Evolutionary conservation across 1,140 invertebrate species (phyloP), one percentile per base, ranked within the genome.

Genomic region (Cryptotermes secundus): DNA sequence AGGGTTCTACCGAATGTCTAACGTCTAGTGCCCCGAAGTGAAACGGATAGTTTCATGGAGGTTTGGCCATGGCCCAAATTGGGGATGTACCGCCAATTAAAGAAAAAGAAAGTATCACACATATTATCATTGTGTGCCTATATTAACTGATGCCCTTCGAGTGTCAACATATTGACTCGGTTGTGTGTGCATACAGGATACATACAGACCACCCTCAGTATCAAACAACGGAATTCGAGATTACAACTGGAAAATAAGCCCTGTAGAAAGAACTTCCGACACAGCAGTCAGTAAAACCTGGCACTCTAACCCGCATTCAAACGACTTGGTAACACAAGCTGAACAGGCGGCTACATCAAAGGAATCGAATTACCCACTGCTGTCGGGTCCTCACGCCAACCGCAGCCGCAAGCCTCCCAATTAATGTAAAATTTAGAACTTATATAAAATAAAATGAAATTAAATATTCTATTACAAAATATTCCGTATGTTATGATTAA

Each of bases 371-470:
- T 72, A 72, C 26, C 59, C n/a, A 72, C n/a, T 72, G 59, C 59
- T 72, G 59, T 72, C n/a, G n/a, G 59, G 59, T 3, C 59, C n/a
- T 72, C 59, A 72, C 59, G 59, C 26, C 59, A 72, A 72, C 59
- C 10, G 14, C 59, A 72, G 59, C 59, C 59, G 59, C 26, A 31
- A 72, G 59, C 59, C n/a, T 72, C 59, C 59, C 59, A 72, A 72
- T 72, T 72, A 72, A 72, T 26, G 59, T 72, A 72, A 72, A 72
- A 72, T 72, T 72, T 72, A 72, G 59, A 72, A 72, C n/a, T 72
- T 31, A 72, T 4, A 72, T 31, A 72, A 72, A 72, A 72, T 26
- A 72, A 72, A 72, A 72, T 72, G 59, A 72, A 72, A 72, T 72
- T 72, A 72, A 72, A 72, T n/a, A 72, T 24, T 59, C 53, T 59